phyloP scores from a whole-genome alignment of 2,888 invertebrate genomes.

The Micoletzkya japonica region DNA sequence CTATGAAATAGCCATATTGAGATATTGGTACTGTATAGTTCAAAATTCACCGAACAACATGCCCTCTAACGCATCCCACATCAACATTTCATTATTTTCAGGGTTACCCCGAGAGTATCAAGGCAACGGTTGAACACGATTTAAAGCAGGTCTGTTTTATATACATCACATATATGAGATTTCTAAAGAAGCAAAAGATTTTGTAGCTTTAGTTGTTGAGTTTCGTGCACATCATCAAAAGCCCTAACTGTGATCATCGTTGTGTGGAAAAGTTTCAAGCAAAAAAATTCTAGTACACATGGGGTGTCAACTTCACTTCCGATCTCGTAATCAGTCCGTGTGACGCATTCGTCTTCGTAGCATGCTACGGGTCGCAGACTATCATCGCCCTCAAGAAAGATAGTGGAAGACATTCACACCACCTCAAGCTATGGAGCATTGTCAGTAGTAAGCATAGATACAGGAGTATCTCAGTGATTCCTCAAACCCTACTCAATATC shows the following conservation, averaged over 20 bases:
- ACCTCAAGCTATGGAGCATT: not conserved
- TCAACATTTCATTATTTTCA: not conserved
- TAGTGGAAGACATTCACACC: not conserved
- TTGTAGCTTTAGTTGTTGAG: not conserved
- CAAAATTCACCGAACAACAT: too few relatives aligned
- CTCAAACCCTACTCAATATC: too few relatives aligned
- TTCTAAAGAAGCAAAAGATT: not conserved
- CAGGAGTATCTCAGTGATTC: too few relatives aligned
- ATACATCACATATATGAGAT: not conserved
- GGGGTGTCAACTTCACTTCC: not conserved
- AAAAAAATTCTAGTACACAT: conserved; percentile 9
- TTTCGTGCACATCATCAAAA: not conserved
- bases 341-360: conserved; percentile 9
- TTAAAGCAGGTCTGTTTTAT: not conserved
- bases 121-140: conserved; percentile 9
- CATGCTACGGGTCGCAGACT: not conserved
- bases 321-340: conserved; percentile 5
- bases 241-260: not conserved
- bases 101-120: not conserved
- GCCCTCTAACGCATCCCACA: too few relatives aligned
- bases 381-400: not conserved
- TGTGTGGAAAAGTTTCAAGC: not conserved
- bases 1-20: too few relatives aligned
- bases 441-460: too few relatives aligned
- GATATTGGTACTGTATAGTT: too few relatives aligned